These are phyloP conservation scores for Prunella strophiata DNA, from an alignment of 2,797 vertebrate species.

Conservation along the genomic window DNA sequence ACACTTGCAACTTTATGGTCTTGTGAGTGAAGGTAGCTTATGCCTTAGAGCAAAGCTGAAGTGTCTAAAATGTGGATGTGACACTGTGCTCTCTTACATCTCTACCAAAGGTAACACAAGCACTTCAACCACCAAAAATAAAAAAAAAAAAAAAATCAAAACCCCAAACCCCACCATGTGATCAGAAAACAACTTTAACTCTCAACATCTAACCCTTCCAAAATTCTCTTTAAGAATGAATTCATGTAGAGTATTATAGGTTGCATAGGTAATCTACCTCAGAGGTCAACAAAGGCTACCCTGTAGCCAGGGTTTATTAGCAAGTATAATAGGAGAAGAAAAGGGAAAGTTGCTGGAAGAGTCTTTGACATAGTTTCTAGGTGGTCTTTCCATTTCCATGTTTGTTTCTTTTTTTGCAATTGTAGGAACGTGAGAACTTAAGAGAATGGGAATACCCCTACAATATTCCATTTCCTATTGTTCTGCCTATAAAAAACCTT, in stretches of 20 bases:
- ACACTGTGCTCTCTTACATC: slow-evolving; percentile 22
- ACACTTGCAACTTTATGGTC: not conserved
- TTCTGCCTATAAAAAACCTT: not conserved
- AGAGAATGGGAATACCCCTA: slow-evolving; percentile 22
- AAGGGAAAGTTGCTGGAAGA: slow-evolving; percentile 71
- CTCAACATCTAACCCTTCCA: slow-evolving; percentile 44
- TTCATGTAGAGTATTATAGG: slow-evolving; percentile 62
- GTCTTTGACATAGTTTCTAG: slow-evolving; percentile 55
- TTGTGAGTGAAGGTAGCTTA: slow-evolving; percentile 23
- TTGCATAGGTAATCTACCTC: slow-evolving; percentile 83
- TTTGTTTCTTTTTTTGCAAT: not conserved
- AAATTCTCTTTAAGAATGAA: slow-evolving; percentile 59
- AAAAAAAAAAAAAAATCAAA: not conserved
- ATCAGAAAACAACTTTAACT: slow-evolving; percentile 37
- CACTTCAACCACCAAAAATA: not conserved
- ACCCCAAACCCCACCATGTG: not conserved
- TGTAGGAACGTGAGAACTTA: not conserved
- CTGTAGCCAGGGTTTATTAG: slow-evolving; percentile 75
- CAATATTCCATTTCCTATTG: not conserved
- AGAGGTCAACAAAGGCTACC: slow-evolving; percentile 79
- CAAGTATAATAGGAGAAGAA: slow-evolving; percentile 67
- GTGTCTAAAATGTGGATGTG: slow-evolving; percentile 24
- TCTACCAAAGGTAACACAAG: slow-evolving; percentile 29
- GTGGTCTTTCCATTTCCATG: slow-evolving; percentile 31
- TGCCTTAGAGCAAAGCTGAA: slow-evolving; percentile 52